A percentile compares a stretch with the other conserved stretches of the same genome.
These are phyloP conservation scores for Steinernema scapterisci DNA, from an alignment of 2,888 invertebrate species.

Conservation along the genomic window DNA sequence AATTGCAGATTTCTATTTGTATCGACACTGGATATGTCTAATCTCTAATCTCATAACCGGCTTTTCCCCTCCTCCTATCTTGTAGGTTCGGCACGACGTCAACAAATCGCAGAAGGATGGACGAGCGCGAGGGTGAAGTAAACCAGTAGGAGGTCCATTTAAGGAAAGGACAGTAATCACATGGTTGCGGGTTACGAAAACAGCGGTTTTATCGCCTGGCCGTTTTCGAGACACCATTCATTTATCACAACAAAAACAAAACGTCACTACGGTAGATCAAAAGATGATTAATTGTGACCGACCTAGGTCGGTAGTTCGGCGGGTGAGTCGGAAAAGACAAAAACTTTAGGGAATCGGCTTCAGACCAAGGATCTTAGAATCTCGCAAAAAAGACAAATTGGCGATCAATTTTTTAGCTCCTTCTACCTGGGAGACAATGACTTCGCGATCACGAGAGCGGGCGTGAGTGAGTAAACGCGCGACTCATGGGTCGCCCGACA, in stretches of 20 bases:
- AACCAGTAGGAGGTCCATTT: too few relatives aligned
- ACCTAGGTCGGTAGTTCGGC: not conserved
- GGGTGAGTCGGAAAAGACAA: too few relatives aligned
- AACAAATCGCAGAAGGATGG: too few relatives aligned
- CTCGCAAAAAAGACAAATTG: too few relatives aligned
- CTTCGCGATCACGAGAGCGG: not conserved
- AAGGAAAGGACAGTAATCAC: too few relatives aligned
- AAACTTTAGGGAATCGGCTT: too few relatives aligned
- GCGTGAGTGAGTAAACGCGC: not conserved
- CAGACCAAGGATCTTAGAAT: too few relatives aligned
- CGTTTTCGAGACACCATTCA: not conserved
- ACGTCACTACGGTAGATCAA: not conserved
- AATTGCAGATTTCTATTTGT: conserved; percentile 11
- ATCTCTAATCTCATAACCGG: conserved; percentile 30
- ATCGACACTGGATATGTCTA: not conserved
- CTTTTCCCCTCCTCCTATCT: not conserved
- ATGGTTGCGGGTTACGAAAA: not conserved
- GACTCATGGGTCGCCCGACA: conserved; percentile 26
- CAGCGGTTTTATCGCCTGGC: too few relatives aligned
- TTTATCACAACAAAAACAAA: not conserved
- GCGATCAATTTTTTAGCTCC: too few relatives aligned
- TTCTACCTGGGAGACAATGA: not conserved
- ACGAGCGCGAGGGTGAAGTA: too few relatives aligned
- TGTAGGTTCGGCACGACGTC: too few relatives aligned
- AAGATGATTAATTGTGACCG: not conserved